Percentiles rank a stretch among this genome's conserved stretches.
Evolutionary conservation across 2,888 invertebrate species (phyloP).

Genomic region (Celastrina argiolus): DNA sequence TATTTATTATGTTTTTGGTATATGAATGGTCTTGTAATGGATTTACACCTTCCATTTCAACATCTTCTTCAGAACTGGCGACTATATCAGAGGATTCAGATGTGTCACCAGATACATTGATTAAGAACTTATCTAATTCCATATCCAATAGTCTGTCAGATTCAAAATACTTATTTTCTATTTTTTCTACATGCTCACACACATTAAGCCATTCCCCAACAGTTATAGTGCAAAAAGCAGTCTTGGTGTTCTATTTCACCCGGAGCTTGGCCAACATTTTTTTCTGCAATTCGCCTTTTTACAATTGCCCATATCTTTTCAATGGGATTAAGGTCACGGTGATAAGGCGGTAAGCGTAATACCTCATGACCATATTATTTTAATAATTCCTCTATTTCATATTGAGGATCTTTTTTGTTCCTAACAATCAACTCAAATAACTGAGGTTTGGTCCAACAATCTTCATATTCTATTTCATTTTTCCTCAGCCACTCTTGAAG

Average conservation of each 20-base stretch:
- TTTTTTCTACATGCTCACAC: slow-evolving; percentile 18
- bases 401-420: slow-evolving; percentile 32
- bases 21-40: too few relatives aligned
- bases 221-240: slow-evolving; percentile 9
- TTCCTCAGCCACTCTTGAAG: slow-evolving; percentile 29
- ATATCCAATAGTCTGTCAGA: slow-evolving; percentile 18
- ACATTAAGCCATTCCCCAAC: slow-evolving; percentile 12
- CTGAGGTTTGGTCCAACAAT: slow-evolving; percentile 25
- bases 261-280: slow-evolving; percentile 31
- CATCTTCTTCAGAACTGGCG: too few relatives aligned
- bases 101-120: slow-evolving; percentile 5
- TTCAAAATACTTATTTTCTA: slow-evolving; percentile 13
- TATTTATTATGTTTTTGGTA: too few relatives aligned
- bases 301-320: slow-evolving; percentile 31
- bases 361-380: slow-evolving; percentile 24
- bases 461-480: slow-evolving; percentile 29
- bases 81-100: too few relatives aligned
- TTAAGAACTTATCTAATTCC: slow-evolving; percentile 15
- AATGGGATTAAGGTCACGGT: slow-evolving; percentile 29
- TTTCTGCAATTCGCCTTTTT: slow-evolving; percentile 34
- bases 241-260: neutral
- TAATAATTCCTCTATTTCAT: slow-evolving; percentile 30
- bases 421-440: slow-evolving; percentile 32
- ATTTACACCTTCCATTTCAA: too few relatives aligned
- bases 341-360: slow-evolving; percentile 26